These are phyloP conservation scores for Acromyrmex heyeri DNA, from an alignment of 1,140 invertebrate genomes.

Conservation along the genomic window DNA sequence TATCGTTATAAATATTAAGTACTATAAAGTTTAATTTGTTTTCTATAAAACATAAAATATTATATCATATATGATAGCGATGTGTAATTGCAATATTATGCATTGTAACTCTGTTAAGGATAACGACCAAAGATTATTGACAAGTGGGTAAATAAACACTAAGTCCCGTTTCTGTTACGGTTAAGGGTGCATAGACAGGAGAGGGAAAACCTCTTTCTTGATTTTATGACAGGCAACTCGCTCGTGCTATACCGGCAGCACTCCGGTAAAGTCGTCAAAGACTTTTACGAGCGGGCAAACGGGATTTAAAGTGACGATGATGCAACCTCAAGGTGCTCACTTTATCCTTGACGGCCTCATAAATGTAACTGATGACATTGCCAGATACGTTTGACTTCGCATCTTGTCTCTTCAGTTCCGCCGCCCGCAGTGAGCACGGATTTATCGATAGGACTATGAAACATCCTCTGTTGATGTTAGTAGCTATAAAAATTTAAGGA, in stretches of 20 bases:
- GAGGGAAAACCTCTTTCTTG: slow-evolving; percentile 79
- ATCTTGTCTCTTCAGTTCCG: slow-evolving; percentile 66
- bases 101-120: slow-evolving; percentile 22
- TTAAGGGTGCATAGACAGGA: slow-evolving; percentile 75
- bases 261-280: slow-evolving; percentile 86
- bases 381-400: slow-evolving; percentile 83
- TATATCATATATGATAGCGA: neutral
- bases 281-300: slow-evolving; percentile 87
- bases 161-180: slow-evolving; percentile 79
- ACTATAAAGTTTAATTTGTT: neutral
- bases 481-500: slow-evolving; percentile 72
- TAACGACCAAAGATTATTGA: slow-evolving; percentile 80
- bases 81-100: neutral
- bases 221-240: slow-evolving; percentile 84
- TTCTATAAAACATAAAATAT: slow-evolving; percentile 1
- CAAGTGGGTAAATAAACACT: slow-evolving; percentile 83
- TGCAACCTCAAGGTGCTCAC: slow-evolving; percentile 87
- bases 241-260: slow-evolving; percentile 78
- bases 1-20: neutral
- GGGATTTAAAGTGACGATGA: slow-evolving; percentile 87
- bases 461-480: slow-evolving; percentile 46
- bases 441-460: slow-evolving; percentile 72
- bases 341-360: slow-evolving; percentile 86
- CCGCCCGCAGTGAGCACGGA: slow-evolving; percentile 67
- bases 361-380: slow-evolving; percentile 87